phyloP scores from a whole-genome alignment of 2,797 vertebrate species.

The Lycodopsis pacificus region DNA sequence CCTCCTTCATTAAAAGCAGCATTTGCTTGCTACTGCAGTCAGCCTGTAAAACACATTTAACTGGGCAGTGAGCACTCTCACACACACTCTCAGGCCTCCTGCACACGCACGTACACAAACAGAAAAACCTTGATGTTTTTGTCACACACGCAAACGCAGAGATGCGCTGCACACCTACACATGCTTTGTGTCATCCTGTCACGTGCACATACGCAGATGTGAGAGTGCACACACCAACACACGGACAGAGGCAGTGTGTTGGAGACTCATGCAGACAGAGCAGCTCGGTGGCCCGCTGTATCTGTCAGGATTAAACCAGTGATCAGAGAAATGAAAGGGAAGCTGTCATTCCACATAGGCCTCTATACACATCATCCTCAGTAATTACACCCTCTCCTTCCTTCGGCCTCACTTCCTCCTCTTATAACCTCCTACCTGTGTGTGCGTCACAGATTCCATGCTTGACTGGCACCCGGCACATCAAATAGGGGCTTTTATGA shows the following conservation, averaged over 20 bases:
- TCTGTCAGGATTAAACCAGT: conserved; percentile 83
- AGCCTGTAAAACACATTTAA: conserved; percentile 72
- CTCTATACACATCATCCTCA: conserved; percentile 79
- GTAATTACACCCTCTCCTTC: conserved; percentile 81
- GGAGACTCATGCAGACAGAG: conserved; percentile 54
- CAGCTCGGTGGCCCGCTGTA: conserved; percentile 70
- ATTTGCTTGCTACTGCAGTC: conserved; percentile 74
- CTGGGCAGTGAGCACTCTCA: conserved; percentile 41
- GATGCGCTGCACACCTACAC: conserved; percentile 28
- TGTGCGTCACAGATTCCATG: conserved; percentile 44
- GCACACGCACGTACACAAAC: neutral
- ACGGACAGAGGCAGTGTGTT: conserved; percentile 20
- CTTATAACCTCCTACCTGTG: conserved; percentile 57
- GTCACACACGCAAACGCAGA: conserved; percentile 40
- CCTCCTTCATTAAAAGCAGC: conserved; percentile 78
- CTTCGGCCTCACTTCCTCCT: conserved; percentile 65
- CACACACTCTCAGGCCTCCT: neutral
- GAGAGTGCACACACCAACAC: neutral
- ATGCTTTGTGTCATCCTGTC: conserved; percentile 21
- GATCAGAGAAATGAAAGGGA: conserved; percentile 84
- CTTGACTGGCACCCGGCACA: conserved; percentile 74
- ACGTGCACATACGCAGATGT: neutral
- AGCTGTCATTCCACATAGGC: conserved; percentile 79
- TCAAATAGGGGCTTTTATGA: conserved; percentile 75
- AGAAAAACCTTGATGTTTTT: conserved; percentile 1